Evolutionary conservation across 2,888 invertebrate species (phyloP), one percentile per base, ranked within the genome.

Genomic region (Chaetoderma sp.): DNA sequence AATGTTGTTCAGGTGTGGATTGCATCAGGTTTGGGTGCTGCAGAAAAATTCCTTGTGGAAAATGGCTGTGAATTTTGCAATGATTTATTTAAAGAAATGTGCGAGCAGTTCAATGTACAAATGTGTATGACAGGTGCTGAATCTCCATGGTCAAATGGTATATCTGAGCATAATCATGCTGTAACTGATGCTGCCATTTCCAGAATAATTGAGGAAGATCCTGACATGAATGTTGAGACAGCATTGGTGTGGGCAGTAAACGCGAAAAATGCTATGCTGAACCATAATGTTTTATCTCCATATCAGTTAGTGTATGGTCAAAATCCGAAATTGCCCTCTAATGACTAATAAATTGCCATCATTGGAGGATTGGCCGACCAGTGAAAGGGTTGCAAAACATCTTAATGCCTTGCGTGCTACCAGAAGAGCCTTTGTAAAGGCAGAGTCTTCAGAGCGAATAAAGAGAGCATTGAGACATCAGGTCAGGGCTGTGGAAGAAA

Each of bases 181-280:
- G 52, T 52, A 10, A 27, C 28, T 25, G 52, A 52, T 52, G 28
- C 52, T 13, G 23, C 13, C 8, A 28, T 52, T 13, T 8, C 8
- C 13, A 52, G 28, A 52, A 52, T 27, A 13, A 27, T 25, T 23
- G 28, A 52, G 39, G 52, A 52, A 13, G 52, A 52, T 13, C 21
- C 25, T 13, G 28, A 16, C 10, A 25, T 52, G 21, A 28, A 52
- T 8, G 10, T 52, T 8, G 52, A 52, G 18, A 27, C 28, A 18
- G 60, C 60, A 13, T 28, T 60, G 18, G 32, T 60, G 21, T 60
- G 49, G 33, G 50, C 49, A 33, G 42, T 60, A 8, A 49, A 60
- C 25, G 33, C 50, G n/a, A 60, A 60, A 36, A 60, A 60, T 25
- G 49, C 49, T 13, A n/a, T 60, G n/a, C 52, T 13, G 8, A 25